Percentiles rank a stretch among this genome's conserved stretches.
Evolutionary conservation across 2,888 invertebrate species (phyloP).

Genomic region (Pandemis cinnamomeana): DNA sequence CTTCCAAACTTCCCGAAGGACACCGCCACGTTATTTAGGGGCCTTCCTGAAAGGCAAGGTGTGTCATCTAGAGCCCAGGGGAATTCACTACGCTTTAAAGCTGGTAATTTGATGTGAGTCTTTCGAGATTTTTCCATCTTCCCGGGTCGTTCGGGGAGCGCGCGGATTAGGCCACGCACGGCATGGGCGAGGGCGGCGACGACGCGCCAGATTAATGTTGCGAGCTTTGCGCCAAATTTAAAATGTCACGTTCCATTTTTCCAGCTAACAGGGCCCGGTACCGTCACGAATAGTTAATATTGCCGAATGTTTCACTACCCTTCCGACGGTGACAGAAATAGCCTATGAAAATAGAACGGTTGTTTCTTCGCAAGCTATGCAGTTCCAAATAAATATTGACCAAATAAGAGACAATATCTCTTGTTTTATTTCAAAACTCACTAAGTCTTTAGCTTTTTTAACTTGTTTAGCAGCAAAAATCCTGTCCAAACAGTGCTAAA

Average conservation of each 20-base stretch:
- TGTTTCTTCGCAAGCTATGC: slow-evolving; percentile 14
- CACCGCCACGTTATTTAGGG: slow-evolving; percentile 77
- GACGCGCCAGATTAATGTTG: slow-evolving; percentile 82
- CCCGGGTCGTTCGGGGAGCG: slow-evolving; percentile 75
- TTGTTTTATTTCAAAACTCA: neutral
- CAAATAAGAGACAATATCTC: neutral
- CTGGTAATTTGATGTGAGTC: slow-evolving; percentile 83
- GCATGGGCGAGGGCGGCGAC: slow-evolving; percentile 76
- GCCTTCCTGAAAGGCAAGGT: slow-evolving; percentile 80
- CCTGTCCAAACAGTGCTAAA: neutral
- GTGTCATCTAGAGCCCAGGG: slow-evolving; percentile 74
- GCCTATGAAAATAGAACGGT: slow-evolving; percentile 21
- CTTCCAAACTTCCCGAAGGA: slow-evolving; percentile 81
- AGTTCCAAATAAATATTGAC: slow-evolving; percentile 19
- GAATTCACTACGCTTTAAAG: slow-evolving; percentile 81
- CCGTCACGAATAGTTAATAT: slow-evolving; percentile 66
- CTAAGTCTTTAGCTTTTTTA: no score
- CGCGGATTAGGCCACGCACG: slow-evolving; percentile 80
- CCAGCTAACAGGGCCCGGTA: slow-evolving; percentile 73
- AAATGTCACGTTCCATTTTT: slow-evolving; percentile 82
- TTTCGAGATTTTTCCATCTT: slow-evolving; percentile 83
- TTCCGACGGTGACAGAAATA: slow-evolving; percentile 43
- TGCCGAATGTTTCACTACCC: slow-evolving; percentile 62
- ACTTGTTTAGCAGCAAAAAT: neutral
- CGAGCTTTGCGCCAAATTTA: slow-evolving; percentile 81